These are phyloP conservation scores for Urechis unicinctus DNA, from an alignment of 2,888 invertebrate species.

Conservation along the genomic window DNA sequence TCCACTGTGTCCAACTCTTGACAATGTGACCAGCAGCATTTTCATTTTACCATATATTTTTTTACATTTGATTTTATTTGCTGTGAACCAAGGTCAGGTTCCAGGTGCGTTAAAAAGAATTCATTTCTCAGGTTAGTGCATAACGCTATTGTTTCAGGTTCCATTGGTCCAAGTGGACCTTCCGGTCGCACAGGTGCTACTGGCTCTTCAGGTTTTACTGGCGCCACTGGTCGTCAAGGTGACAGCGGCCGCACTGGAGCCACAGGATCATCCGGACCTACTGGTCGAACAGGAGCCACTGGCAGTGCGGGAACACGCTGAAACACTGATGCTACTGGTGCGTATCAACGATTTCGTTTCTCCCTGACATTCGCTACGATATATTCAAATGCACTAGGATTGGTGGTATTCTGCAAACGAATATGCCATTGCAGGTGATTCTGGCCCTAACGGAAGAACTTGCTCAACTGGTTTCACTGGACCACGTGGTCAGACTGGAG, in stretches of 20 bases:
- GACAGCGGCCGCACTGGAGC: conserved; percentile 4
- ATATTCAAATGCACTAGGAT: too few species aligned
- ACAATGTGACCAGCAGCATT: too few species aligned
- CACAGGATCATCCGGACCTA: conserved; percentile 1
- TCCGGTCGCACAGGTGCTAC: conserved; percentile 12
- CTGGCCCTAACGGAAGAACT: not conserved
- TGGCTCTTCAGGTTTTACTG: conserved; percentile 3
- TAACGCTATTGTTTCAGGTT: too few species aligned
- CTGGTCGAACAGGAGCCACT: conserved; percentile 4
- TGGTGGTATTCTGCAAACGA: not conserved
- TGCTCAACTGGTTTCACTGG: not conserved
- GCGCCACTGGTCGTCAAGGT: conserved; percentile 7
- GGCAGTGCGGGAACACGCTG: conserved; percentile 2
- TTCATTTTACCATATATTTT: too few species aligned
- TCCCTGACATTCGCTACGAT: too few species aligned
- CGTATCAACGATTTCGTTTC: too few species aligned
- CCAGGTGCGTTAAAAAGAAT: too few species aligned
- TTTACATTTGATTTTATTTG: too few species aligned
- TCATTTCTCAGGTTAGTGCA: too few species aligned
- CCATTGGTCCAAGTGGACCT: conserved; percentile 11
- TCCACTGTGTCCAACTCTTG: too few species aligned
- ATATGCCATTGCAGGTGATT: not conserved
- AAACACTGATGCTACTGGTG: conserved; percentile 1
- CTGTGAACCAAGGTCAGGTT: too few species aligned
- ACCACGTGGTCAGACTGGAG: conserved; percentile 11